Conservation (phyloP, 2,113 vertebrate genomes). For the Acinonyx jubatus region DNA sequence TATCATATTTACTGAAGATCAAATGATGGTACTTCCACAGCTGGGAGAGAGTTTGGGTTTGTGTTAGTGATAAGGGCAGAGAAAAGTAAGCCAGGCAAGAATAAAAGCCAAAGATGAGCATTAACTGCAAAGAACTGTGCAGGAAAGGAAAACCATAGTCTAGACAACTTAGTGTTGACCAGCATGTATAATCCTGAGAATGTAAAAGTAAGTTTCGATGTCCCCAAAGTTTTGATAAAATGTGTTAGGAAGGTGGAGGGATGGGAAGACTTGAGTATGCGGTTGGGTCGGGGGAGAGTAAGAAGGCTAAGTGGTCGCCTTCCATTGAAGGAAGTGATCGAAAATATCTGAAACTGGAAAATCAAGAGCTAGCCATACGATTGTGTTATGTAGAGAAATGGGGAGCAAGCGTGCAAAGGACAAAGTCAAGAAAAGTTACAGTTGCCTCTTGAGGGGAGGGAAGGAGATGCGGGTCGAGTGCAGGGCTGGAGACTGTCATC, state of each 20-base stretch:
- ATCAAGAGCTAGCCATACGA: not conserved
- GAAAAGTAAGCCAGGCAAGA: not conserved
- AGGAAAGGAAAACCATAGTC: not conserved
- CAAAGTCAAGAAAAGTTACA: not conserved
- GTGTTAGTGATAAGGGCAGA: not conserved
- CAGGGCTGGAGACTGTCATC: not conserved
- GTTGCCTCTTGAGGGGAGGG: not conserved
- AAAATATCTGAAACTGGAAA: not conserved
- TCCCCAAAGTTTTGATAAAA: not conserved
- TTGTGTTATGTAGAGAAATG: not conserved
- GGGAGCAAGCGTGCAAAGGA: not conserved
- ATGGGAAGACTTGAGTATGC: not conserved
- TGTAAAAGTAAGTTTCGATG: not conserved
- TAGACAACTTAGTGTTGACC: not conserved
- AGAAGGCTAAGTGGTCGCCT: not conserved
- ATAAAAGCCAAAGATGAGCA: not conserved
- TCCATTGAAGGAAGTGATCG: not conserved
- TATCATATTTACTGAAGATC: not conserved
- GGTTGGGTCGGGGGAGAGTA: not conserved
- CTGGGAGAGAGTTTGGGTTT: not conserved
- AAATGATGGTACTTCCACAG: not conserved
- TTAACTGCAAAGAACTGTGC: not conserved
- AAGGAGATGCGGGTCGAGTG: too few relatives aligned
- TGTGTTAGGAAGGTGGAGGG: not conserved
- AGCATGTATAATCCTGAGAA: not conserved